Base-by-base conservation (phyloP, 2,113 vertebrate species). In the Cryptomyrus ogoouensis region DNA sequence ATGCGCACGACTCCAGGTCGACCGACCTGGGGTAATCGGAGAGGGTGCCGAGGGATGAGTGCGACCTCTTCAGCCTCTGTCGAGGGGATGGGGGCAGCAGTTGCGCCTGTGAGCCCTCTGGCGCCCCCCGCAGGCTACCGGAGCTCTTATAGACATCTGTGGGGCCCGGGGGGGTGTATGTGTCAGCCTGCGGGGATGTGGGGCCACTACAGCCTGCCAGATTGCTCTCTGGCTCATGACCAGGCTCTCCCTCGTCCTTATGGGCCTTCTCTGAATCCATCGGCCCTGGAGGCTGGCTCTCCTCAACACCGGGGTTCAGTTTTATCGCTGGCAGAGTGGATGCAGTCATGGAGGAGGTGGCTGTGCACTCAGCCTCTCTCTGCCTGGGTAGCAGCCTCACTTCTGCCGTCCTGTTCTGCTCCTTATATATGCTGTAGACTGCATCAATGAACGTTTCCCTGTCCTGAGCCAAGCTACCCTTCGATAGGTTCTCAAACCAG, bases 381-480 rank as follows among this genome's bases (percentile, higher is more conserved):
- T 94, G 94, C 12, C 92, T 91, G 3, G 94, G 94, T 5, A 19
- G 31, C 83, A 46, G 2, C 9, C 8, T 21, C 44, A 47, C 39
- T 90, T 93, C 93, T 0, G 94, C 92, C 0, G 92, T 91, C 83
- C 42, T 84, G 44, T 91, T 95, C 74, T 90, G 96, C 92, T 98
- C 97, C 83, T 87, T 96, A 92, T 96, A 98, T 93, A 99, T 97
- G 94, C 98, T 99, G 93, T 97, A 99, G 89, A 99, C 97, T 0
- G 97, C 97, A 89, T 99, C 97, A 0, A 96, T 95, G 93, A 97
- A 96, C 88, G 96, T 97, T 92, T 96, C 96, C 0, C 96, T 94
- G 1, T 96, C 96, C 88, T 91, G 93, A 77, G 94, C 95, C 93
- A 95, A 96, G 0, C 95, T 95, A 0, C 93, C 92, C 88, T 95